Conservation (phyloP, 2,888 invertebrate species). For the Agrochola circellaris region DNA sequence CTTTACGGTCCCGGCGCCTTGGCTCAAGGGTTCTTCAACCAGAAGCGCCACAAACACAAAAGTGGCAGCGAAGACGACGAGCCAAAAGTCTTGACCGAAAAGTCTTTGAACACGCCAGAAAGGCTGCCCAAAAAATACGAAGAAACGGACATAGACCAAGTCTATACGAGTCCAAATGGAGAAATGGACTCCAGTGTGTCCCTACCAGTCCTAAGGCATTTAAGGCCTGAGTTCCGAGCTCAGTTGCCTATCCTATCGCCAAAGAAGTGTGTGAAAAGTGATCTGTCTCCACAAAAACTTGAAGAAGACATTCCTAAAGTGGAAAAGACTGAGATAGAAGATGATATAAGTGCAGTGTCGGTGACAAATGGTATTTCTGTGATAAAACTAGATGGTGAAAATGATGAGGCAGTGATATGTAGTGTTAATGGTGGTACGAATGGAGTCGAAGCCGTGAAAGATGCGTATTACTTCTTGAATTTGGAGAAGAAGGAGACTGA, state of each 20-base stretch:
- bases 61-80: constrained; percentile 85
- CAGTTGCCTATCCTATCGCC: constrained; percentile 94
- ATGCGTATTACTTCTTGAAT: constrained; percentile 95
- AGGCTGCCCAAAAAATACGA: constrained; percentile 79
- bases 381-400: constrained; percentile 81
- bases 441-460: constrained; percentile 88
- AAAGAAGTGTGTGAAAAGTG: constrained; percentile 86
- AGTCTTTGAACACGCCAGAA: constrained; percentile 83
- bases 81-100: constrained; percentile 83
- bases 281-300: constrained; percentile 81
- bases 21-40: constrained; percentile 95
- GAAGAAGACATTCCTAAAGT: constrained; percentile 79
- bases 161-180: constrained; percentile 79
- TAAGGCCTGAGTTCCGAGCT: constrained; percentile 96
- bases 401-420: constrained; percentile 71
- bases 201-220: constrained; percentile 95
- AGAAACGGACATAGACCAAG: constrained; percentile 75
- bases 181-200: constrained; percentile 79
- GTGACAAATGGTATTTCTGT: constrained; percentile 74
- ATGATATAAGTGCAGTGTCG: constrained; percentile 77
- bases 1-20: constrained; percentile 96
- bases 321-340: constrained; percentile 75
- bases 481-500: constrained; percentile 94
- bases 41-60: constrained; percentile 89
- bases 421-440: constrained; percentile 74